Percentiles rank a stretch among this genome's conserved stretches.
phyloP scores from a whole-genome alignment of 2,888 invertebrate species.

The Biston stratarius region DNA sequence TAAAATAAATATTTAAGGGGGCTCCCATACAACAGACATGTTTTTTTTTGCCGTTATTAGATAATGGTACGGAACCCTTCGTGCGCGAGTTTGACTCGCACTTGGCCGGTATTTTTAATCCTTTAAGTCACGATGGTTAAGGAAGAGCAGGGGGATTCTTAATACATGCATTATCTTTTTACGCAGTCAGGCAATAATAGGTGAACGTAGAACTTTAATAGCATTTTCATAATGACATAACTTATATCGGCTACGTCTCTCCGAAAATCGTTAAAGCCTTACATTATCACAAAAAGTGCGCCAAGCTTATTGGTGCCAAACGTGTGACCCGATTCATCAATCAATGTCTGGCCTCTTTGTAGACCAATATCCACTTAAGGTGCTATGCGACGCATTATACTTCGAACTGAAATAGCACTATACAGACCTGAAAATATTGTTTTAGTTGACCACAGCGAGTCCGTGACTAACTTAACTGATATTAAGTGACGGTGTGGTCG shows the following conservation, averaged over 20 bases:
- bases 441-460: constrained; percentile 2
- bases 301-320: constrained; percentile 52
- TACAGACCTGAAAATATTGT: not conserved
- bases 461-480: not conserved
- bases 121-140: too few relatives aligned
- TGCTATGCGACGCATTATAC: constrained; percentile 18
- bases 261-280: constrained; percentile 37
- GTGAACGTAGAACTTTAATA: not conserved
- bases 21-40: too few relatives aligned
- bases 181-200: not conserved
- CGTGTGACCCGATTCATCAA: constrained; percentile 64
- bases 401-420: not conserved
- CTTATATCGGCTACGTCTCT: constrained; percentile 28
- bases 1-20: too few relatives aligned
- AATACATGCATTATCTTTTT: not conserved
- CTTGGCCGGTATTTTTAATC: too few relatives aligned
- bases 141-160: too few relatives aligned
- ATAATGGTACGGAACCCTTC: too few relatives aligned
- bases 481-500: too few relatives aligned
- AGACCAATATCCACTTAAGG: constrained; percentile 68
- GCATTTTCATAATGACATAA: constrained; percentile 25
- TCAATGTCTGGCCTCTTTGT: constrained; percentile 68
- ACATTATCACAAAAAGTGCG: constrained; percentile 37
- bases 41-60: too few relatives aligned
- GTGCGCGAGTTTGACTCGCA: too few relatives aligned